A percentile compares a stretch with the other conserved stretches of the same genome.
Conservation (phyloP, 2,797 vertebrate genomes). For the Cuculus canorus region DNA sequence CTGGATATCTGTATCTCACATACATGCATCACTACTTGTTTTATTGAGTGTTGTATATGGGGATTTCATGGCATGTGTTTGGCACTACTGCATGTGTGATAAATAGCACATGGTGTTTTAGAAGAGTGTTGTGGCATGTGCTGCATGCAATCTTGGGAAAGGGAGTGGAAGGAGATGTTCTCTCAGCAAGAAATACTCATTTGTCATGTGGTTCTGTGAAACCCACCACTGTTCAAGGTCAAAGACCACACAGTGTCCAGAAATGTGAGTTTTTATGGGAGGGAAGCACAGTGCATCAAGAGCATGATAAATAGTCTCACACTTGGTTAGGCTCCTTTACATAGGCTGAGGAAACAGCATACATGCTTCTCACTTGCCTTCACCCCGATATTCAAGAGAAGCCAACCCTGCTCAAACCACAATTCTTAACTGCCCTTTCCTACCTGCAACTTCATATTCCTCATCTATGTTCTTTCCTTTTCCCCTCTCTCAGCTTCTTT, state of each 20-base stretch:
- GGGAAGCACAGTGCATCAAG: slow-evolving; percentile 40
- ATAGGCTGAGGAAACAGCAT: slow-evolving; percentile 32
- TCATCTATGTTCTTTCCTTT: neutral
- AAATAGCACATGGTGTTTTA: slow-evolving; percentile 19
- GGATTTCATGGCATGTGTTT: neutral
- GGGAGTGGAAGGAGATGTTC: slow-evolving; percentile 45
- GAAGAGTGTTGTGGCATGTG: neutral
- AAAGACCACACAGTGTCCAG: slow-evolving; percentile 69
- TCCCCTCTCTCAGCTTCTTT: neutral
- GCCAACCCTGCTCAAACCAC: neutral
- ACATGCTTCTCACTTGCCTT: slow-evolving; percentile 14
- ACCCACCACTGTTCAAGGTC: slow-evolving; percentile 69
- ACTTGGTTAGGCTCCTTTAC: slow-evolving; percentile 53
- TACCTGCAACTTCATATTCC: neutral
- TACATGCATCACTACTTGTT: neutral
- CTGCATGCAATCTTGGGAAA: neutral
- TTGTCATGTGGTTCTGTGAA: slow-evolving; percentile 72
- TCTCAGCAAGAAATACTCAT: slow-evolving; percentile 65
- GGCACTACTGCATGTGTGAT: neutral
- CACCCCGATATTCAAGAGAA: neutral
- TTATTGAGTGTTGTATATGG: neutral
- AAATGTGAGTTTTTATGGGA: slow-evolving; percentile 63
- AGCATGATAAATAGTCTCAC: slow-evolving; percentile 70
- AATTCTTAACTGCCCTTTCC: neutral
- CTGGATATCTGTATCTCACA: neutral